Evolutionary conservation across 37 sponge, comb jelly and placozoan species (phyloP).

Genomic region (Oopsacas minuta): DNA sequence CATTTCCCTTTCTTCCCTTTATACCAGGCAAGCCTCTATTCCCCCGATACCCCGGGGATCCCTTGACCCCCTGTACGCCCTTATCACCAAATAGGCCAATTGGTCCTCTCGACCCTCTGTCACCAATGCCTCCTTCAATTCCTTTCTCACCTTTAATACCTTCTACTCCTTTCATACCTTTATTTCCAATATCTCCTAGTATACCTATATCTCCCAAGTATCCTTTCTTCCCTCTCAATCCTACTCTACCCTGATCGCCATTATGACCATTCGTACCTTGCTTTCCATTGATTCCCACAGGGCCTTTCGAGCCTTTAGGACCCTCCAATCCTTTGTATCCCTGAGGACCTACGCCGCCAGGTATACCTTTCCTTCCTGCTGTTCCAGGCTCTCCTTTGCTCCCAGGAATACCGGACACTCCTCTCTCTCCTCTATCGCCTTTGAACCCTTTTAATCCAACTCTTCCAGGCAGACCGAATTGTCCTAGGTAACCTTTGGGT

Average conservation of each 20-base stretch:
- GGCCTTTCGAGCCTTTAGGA: background rate
- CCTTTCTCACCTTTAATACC: slow-evolving; percentile 21
- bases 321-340: background rate
- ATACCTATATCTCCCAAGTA: background rate
- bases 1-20: background rate
- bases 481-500: background rate
- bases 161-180: background rate
- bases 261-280: background rate
- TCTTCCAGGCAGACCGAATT: background rate
- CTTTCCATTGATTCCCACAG: background rate
- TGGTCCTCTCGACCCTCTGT: background rate
- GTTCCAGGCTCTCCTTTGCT: background rate
- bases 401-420: background rate
- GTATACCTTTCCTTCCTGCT: background rate
- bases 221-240: background rate
- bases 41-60: background rate
- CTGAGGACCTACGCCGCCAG: background rate
- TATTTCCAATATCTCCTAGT: background rate
- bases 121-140: background rate
- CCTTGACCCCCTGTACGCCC: background rate
- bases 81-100: slow-evolving; percentile 9
- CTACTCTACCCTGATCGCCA: background rate
- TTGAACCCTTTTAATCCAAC: background rate
- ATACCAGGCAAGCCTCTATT: background rate
- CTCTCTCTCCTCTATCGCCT: background rate